Conservation (phyloP, 2,888 invertebrate species). For the Ophion ventricosus region DNA sequence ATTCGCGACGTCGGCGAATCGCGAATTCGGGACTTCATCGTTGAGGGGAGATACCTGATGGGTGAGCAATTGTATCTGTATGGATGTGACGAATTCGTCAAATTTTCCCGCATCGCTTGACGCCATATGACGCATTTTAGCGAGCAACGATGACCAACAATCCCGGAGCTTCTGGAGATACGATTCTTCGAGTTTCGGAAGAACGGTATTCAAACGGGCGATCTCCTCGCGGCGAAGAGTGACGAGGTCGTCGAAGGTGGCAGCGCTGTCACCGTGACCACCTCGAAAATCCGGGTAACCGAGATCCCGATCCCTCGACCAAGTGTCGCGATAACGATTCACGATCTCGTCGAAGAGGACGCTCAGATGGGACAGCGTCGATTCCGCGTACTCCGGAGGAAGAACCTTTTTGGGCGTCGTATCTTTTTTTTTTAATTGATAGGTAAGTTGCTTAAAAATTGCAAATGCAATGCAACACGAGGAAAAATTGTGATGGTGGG, state of each 20-base stretch:
- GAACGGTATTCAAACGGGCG: constrained; percentile 72
- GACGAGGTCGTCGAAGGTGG: constrained; percentile 68
- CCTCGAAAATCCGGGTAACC: constrained; percentile 75
- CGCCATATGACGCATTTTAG: constrained; percentile 67
- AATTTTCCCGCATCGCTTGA: constrained; percentile 59
- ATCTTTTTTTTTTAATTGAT: constrained; percentile 18
- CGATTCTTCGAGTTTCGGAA: constrained; percentile 74
- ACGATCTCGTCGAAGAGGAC: constrained; percentile 77
- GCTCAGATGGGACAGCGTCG: constrained; percentile 67
- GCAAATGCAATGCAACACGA: too few species aligned
- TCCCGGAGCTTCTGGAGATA: constrained; percentile 70
- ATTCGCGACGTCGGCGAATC: background rate
- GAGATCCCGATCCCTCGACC: constrained; percentile 78
- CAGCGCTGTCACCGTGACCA: constrained; percentile 67
- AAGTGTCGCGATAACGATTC: constrained; percentile 76
- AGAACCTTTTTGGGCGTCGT: constrained; percentile 25
- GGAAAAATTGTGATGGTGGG: too few species aligned
- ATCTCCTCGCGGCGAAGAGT: constrained; percentile 71
- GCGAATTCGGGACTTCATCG: background rate
- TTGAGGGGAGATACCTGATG: constrained; percentile 46
- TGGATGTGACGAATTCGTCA: constrained; percentile 61
- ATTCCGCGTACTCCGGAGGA: constrained; percentile 64
- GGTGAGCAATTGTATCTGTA: constrained; percentile 66
- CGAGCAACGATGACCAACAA: constrained; percentile 66
- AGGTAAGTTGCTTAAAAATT: background rate